These are phyloP conservation scores for Tragelaphus imberbis DNA, from an alignment of 2,113 vertebrate genomes.

Conservation along the genomic window DNA sequence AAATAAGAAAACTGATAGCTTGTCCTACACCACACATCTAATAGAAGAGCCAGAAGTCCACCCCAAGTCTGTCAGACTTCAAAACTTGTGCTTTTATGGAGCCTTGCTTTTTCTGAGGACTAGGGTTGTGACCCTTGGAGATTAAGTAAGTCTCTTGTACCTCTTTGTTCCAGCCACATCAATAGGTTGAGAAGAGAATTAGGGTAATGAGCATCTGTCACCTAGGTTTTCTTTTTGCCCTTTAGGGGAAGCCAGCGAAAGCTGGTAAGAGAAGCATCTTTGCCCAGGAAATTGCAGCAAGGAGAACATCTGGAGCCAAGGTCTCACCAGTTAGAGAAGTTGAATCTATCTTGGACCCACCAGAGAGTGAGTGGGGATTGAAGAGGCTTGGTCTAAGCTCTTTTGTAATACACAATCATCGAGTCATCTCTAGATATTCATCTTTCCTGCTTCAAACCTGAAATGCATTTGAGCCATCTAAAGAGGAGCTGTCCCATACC, in stretches of 20 bases:
- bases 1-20: neutral
- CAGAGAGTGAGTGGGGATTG: conserved; percentile 35
- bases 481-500: neutral
- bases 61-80: neutral
- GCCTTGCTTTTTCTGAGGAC: neutral
- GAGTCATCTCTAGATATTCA: neutral
- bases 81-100: neutral
- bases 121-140: neutral
- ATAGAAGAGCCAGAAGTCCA: neutral
- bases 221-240: neutral
- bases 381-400: neutral
- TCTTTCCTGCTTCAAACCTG: neutral
- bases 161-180: conserved; percentile 7
- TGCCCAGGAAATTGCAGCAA: conserved; percentile 92
- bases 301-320: conserved; percentile 77
- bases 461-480: neutral
- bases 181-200: neutral
- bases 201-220: neutral
- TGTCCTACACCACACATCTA: neutral
- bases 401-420: neutral
- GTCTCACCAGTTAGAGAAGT: neutral
- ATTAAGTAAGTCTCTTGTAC: neutral
- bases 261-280: conserved; percentile 92
- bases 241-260: conserved; percentile 68
- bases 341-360: neutral